Evolutionary conservation across 2,797 vertebrate species (phyloP).

Genomic region (Chrosomus eos): DNA sequence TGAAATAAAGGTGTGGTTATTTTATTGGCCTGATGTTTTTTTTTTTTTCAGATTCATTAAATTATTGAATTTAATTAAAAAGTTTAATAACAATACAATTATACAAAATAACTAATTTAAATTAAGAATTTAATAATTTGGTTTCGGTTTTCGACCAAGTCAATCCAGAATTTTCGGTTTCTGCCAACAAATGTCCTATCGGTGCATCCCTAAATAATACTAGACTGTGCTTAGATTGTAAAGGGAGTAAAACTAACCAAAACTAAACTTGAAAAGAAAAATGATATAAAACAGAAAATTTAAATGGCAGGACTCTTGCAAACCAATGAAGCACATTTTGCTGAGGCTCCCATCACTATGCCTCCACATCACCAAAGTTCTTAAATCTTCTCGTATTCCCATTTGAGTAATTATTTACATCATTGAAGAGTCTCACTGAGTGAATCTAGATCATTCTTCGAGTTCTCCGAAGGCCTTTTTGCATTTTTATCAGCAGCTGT

Average conservation of each 20-base stretch:
- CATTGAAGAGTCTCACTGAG: slow-evolving; percentile 34
- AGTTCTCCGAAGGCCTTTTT: slow-evolving; percentile 31
- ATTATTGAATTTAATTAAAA: too few relatives aligned
- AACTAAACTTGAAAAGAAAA: neutral
- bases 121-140: too few relatives aligned
- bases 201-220: too few relatives aligned
- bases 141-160: too few relatives aligned
- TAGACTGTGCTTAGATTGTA: neutral
- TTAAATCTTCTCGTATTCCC: neutral
- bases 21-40: too few relatives aligned
- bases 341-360: neutral
- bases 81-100: too few relatives aligned
- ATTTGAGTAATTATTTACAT: slow-evolving; percentile 51
- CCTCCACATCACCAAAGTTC: neutral
- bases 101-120: too few relatives aligned
- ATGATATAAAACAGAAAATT: neutral
- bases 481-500: slow-evolving; percentile 6
- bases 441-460: slow-evolving; percentile 22
- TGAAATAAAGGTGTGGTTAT: too few relatives aligned
- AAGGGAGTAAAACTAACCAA: neutral
- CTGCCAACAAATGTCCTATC: too few relatives aligned
- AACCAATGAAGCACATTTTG: slow-evolving; percentile 19
- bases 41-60: too few relatives aligned
- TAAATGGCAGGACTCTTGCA: neutral
- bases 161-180: too few relatives aligned